A percentile compares a stretch with the other conserved stretches of the same genome.
These are phyloP conservation scores for Campylomormyrus tamandua DNA, from an alignment of 2,113 vertebrate genomes.

Conservation along the genomic window DNA sequence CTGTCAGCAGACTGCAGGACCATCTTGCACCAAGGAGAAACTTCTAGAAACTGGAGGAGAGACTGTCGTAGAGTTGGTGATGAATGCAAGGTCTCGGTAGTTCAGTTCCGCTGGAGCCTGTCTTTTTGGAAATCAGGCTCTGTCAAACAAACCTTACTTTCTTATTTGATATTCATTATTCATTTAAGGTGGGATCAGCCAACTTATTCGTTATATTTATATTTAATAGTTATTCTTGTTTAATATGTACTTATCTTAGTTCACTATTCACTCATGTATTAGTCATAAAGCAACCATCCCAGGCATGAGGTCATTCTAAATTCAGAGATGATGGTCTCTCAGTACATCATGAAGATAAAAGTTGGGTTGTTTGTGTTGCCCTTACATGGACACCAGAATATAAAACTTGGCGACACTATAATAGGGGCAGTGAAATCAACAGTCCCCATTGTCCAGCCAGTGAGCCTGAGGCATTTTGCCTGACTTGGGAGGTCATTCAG, in stretches of 20 bases:
- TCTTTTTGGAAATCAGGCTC: background rate
- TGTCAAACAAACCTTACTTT: background rate
- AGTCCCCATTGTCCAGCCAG: background rate
- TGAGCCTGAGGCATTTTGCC: background rate
- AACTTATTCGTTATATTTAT: background rate
- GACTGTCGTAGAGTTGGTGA: background rate
- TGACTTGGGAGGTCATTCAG: background rate
- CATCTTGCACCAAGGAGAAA: background rate
- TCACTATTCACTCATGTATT: background rate
- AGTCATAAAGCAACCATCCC: background rate
- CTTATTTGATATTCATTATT: background rate
- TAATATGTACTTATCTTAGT: background rate
- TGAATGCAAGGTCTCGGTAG: background rate
- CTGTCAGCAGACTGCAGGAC: background rate
- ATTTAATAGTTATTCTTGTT: background rate
- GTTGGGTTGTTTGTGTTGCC: background rate
- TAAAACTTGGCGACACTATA: background rate
- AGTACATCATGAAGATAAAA: background rate
- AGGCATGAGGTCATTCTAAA: background rate
- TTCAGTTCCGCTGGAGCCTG: background rate
- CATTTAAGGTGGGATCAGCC: background rate
- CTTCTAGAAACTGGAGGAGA: background rate
- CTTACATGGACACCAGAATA: background rate
- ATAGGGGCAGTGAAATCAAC: background rate
- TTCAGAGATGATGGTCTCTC: background rate